These are phyloP conservation scores for Styela clava DNA, from an alignment of 23 tunicate genomes.

Conservation along the genomic window DNA sequence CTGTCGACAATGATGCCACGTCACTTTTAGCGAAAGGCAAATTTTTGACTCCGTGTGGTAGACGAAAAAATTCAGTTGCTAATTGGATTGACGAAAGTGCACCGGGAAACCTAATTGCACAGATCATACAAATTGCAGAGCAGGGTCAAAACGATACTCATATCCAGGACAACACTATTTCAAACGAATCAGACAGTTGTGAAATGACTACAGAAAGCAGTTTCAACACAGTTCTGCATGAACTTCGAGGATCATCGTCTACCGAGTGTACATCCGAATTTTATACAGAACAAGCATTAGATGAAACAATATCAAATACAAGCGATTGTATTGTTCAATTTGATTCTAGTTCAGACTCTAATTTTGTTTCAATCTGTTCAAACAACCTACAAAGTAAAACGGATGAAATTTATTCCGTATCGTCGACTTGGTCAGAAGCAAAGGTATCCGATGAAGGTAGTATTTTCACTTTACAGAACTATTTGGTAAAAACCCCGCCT, in stretches of 20 bases:
- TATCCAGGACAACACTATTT: background rate
- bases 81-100: conserved; percentile 6
- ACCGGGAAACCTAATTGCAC: background rate
- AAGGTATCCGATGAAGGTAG: background rate
- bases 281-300: no score
- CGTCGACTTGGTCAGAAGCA: background rate
- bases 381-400: no score
- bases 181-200: background rate
- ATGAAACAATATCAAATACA: no score
- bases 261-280: no score
- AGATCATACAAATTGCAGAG: background rate
- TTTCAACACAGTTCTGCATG: background rate
- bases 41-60: conserved; percentile 6
- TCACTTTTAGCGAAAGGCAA: background rate
- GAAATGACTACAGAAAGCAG: background rate
- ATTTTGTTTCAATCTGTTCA: background rate
- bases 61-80: conserved; percentile 10
- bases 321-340: no score
- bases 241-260: background rate
- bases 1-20: background rate
- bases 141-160: background rate
- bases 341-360: background rate
- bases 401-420: background rate
- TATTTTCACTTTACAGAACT: background rate
- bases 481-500: background rate